A percentile compares a stretch with the other conserved stretches of the same genome.
These are phyloP conservation scores for Laterallus jamaicensis DNA, from an alignment of 2,113 vertebrate species.

Conservation along the genomic window DNA sequence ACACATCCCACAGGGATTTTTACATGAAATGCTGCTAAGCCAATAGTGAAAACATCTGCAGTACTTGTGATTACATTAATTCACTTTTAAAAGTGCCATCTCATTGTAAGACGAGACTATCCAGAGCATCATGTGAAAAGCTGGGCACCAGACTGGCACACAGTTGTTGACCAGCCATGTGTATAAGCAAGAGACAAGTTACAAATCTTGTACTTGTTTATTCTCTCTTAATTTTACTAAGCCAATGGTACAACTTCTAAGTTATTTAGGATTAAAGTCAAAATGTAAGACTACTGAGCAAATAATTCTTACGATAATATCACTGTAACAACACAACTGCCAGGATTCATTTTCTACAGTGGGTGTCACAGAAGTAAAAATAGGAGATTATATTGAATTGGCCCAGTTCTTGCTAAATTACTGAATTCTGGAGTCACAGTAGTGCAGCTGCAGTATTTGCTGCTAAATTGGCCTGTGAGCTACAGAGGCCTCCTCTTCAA, in stretches of 20 bases:
- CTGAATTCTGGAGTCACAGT: not conserved
- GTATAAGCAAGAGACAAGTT: not conserved
- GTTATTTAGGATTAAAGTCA: not conserved
- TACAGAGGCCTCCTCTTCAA: not conserved
- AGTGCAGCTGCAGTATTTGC: not conserved
- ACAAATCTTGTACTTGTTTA: not conserved
- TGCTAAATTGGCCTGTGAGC: not conserved
- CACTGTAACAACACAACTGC: not conserved
- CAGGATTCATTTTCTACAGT: not conserved
- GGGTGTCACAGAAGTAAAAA: not conserved
- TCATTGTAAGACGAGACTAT: not conserved
- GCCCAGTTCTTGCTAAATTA: not conserved
- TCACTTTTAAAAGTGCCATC: not conserved
- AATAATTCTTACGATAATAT: not conserved
- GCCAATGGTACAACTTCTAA: not conserved
- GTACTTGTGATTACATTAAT: not conserved
- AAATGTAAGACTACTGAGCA: not conserved
- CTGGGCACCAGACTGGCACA: not conserved
- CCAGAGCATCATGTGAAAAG: not conserved
- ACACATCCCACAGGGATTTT: not conserved
- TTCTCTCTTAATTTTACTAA: not conserved
- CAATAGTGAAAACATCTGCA: not conserved
- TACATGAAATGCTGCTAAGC: not conserved
- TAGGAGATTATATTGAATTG: not conserved
- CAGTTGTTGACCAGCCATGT: rapidly evolving